Base-by-base conservation (phyloP, 2,888 invertebrate genomes). In the Hirtodrosophila confusa region DNA sequence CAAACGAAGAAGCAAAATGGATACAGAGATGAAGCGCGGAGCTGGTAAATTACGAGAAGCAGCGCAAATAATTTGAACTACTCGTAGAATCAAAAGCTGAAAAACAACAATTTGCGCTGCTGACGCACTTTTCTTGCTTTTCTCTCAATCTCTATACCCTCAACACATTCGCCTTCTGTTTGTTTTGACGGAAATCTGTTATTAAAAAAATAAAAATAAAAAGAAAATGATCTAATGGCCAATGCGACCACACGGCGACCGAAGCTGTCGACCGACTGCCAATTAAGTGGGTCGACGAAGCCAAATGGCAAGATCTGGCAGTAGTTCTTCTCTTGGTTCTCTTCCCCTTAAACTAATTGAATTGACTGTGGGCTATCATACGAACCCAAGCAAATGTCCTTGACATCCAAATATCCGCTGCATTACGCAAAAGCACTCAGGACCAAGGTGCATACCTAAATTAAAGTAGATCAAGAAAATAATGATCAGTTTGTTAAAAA, bases 121-220 rank as follows among this genome's bases (percentile, higher is more conserved):
- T 77, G 77, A 77, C 77, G 77, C 77, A 77, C 75, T 77, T 77
- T 77, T 74, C 66, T 76, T 66, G 62, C 55, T 75, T 65, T 63
- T 44, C 69, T 49, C 41, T 39, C n/a, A 55, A 24, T 48, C 40
- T 47, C 10, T 45, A 7, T 37, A 41, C 12, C 45, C 5, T 50
- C 47, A 40, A 39, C 47, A 51, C 40, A 54, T 63, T 63, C 37
- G 51, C 51, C 49, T 44, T 17, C 44, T 73, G 68, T 77, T 77
- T 77, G 77, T 77, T 77, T 77, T 77, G 78, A 77, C 77, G 77
- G 75, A 75, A 77, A 77, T 74, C 57, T 77, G 71, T 77, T 77
- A 77, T 77, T 77, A 66, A 65, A 65, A 40, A 50, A 39, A 27
- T 31, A 36, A 33, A 53, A 50, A 49, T 17, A 8, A 12, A 27